Base-by-base conservation (phyloP, 2,797 vertebrate species). In the Paratrypauchen microcephalus region DNA sequence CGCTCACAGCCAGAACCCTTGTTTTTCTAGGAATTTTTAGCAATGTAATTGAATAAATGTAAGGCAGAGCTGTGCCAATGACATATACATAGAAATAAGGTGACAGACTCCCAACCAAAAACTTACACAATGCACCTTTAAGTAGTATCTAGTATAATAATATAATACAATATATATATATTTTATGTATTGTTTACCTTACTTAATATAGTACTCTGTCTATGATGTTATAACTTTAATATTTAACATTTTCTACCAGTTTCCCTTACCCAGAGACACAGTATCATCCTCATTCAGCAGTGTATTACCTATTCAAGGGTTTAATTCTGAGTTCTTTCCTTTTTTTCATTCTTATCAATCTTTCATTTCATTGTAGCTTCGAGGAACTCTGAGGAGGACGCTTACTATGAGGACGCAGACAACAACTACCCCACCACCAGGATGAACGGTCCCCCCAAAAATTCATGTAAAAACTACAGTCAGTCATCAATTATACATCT, bases 401-500 rank as follows among this genome's bases (percentile, higher is more conserved):
- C 94, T 54, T 99, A 98, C 85, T 99, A 99, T 0, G 98, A 99
- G 88, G 98, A 99, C 19, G 97, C 98, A 36, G 98, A 99, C 84
- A 93, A 95, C 87, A 98, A 94, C 90, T 99, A 99, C 80, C 96
- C 97, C 0, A 74, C 87, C 36, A 98, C 97, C 72, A 93, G 88
- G 82, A 91, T 99, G 39, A 96, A 98, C 0, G 96, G 96, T 26
- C 95, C 95, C 41, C 94, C 94, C 19, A 97, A 98, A 85, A 95
- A 85, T 81, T 98, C 96, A 55, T 98, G 98, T 99, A 91, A 60
- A n/a, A 32, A 58, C 6, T 1, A 2, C 6, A 58, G 19, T 58
- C 11, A 58, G 18, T 24, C 24, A 30, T 58, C 15, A 26, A 12
- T 19, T 36, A n/a, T 32, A 32, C 30, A 19, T 6, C 12, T 57